Base-by-base conservation (phyloP, 2,888 invertebrate genomes). In the Blomia tropicalis region DNA sequence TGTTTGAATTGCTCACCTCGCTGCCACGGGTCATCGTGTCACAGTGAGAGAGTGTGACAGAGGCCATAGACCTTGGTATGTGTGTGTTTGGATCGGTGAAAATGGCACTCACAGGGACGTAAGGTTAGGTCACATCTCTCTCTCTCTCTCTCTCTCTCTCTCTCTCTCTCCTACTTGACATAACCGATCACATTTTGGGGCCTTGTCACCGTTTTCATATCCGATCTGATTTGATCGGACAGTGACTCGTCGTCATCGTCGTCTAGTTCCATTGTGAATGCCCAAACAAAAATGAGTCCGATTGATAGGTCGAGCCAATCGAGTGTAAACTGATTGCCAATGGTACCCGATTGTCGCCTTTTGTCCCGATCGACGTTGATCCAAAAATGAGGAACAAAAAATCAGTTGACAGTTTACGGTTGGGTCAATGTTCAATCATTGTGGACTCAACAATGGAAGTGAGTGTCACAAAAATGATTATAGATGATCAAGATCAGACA, bases 201-300 rank as follows among this genome's bases (percentile, higher is more conserved):
- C 14, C 51, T 41, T 47, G 51, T 47, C 51, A 22, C 51, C 14
- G 51, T 47, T 7, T 7, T 7, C 36, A 36, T 14, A 47, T 47
- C n/a, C n/a, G n/a, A n/a, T n/a, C n/a, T n/a, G n/a, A 47, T 47
- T n/a, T n/a, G 51, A 47, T 47, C 51, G 51, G 51, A 47, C 51
- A 47, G 7, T 47, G 11, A n/a, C n/a, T n/a, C n/a, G n/a, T n/a
- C n/a, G n/a, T n/a, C n/a, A n/a, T n/a, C n/a, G n/a, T n/a, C n/a
- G n/a, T n/a, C n/a, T n/a, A n/a, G n/a, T n/a, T n/a, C n/a, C n/a
- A n/a, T n/a, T n/a, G n/a, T n/a, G n/a, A n/a, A n/a, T n/a, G n/a
- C n/a, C n/a, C n/a, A n/a, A n/a, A n/a, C n/a, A n/a, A n/a, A n/a
- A 11, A n/a, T 47, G 51, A 11, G 23, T 47, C 51, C 22, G 51